Base-by-base conservation (phyloP, 1,140 invertebrate species). In the Yoshiicerus persimilis region DNA sequence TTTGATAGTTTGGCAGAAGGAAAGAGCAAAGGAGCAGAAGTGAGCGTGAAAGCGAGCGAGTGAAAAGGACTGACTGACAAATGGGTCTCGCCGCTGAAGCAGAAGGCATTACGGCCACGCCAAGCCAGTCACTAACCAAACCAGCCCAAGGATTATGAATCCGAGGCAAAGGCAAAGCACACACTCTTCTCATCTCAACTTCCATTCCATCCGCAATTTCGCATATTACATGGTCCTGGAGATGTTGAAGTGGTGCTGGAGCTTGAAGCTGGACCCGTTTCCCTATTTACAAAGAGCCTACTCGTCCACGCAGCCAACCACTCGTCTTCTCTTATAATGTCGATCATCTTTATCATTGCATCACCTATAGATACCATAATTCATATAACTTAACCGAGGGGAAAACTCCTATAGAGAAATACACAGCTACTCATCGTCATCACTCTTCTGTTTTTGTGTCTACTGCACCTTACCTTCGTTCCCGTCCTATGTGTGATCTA, bases 81-180 rank as follows among this genome's bases (percentile, higher is more conserved):
- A 84, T 84, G 83, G 83, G 83, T 84, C 83, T 84, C 83, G 83
- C 83, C 83, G 83, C 83, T 84, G 83, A 84, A 84, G 83, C 83
- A 84, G 83, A 84, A 84, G 83, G 83, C 83, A 84, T 84, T 84
- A 84, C 23, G 25, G 13, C 83, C 39, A 41, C 27, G 23, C 83
- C 47, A 56, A 56, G 47, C 47, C 47, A 56, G 16, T 56, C 47
- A 56, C 47, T 56, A 56, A 56, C 47, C 47, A 56, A 56, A 56
- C 13, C 13, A 56, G 47, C 47, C 25, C 47, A 13, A 41, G 83
- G 27, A 38, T 84, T 56, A 47, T 84, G 38, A 84, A 56, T 84
- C 36, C 36, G 10, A 41, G 83, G 38, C 25, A 25, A 10, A 47
- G 16, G 9, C 83, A 27, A 8, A 62, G 34, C 20, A 56, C 23